These are phyloP conservation scores for Alligator sinensis DNA, from an alignment of 2,113 vertebrate genomes.

Conservation along the genomic window DNA sequence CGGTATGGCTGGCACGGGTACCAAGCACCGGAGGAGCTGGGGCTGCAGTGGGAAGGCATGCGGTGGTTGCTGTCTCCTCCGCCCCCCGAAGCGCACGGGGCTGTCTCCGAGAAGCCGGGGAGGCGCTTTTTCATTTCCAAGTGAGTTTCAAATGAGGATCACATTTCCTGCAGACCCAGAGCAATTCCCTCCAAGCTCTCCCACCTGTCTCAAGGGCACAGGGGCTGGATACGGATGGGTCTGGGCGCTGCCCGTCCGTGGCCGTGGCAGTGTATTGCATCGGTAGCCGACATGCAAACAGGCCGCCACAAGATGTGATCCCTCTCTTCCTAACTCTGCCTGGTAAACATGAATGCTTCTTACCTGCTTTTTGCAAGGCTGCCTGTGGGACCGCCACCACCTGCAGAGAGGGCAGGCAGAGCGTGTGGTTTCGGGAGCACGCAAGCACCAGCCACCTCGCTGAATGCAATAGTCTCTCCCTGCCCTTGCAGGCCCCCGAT, in stretches of 20 bases:
- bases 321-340: background rate
- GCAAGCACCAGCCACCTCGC: background rate
- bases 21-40: background rate
- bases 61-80: accelerated
- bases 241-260: background rate
- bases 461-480: background rate
- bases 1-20: background rate
- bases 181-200: background rate
- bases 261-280: background rate
- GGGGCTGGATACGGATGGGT: too few relatives aligned
- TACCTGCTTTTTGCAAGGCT: background rate
- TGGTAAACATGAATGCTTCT: background rate
- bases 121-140: background rate
- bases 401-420: background rate
- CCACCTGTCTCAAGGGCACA: background rate
- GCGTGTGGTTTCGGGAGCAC: background rate
- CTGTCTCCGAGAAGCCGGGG: too few relatives aligned
- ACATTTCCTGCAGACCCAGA: background rate
- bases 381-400: background rate
- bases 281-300: background rate
- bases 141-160: background rate
- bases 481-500: background rate
- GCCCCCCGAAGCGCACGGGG: background rate
- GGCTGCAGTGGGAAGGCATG: background rate
- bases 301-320: background rate